Conservation (phyloP, 2,113 vertebrate genomes). For the Morphnarchus princeps region DNA sequence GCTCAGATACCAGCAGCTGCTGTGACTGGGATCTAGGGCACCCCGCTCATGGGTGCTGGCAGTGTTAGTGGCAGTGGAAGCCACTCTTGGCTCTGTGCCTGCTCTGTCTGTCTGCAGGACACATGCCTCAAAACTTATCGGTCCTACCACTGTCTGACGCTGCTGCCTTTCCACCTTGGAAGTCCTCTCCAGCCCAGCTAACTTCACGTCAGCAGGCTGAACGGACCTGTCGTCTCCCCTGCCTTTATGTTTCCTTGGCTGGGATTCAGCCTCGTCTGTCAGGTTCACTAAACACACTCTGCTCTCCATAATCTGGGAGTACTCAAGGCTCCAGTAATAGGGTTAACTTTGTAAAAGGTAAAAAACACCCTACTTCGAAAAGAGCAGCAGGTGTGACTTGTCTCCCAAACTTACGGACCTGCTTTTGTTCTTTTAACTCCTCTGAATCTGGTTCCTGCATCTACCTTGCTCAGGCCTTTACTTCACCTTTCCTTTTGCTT, state of each 20-base stretch:
- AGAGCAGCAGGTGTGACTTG: not conserved
- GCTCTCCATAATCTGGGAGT: not conserved
- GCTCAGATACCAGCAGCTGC: not conserved
- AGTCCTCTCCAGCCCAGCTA: not conserved
- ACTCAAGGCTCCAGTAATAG: not conserved
- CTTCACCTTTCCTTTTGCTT: not conserved
- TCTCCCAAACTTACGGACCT: not conserved
- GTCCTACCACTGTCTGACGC: not conserved
- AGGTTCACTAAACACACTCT: not conserved
- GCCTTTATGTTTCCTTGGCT: not conserved
- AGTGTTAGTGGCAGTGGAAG: not conserved
- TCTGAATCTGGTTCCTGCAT: not conserved
- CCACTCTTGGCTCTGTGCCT: not conserved
- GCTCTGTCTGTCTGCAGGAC: not conserved
- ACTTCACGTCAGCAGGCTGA: not conserved
- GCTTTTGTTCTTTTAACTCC: not conserved
- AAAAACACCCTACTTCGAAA: not conserved
- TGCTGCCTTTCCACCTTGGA: not conserved
- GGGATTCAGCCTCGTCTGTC: not conserved
- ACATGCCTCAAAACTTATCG: fast-evolving
- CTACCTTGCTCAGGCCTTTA: no score
- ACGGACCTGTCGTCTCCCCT: not conserved
- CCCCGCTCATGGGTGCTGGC: not conserved
- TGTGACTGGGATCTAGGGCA: not conserved
- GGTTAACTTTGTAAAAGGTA: not conserved